Base-by-base conservation (phyloP, 2,888 invertebrate species). In the Melanostoma mellinum region DNA sequence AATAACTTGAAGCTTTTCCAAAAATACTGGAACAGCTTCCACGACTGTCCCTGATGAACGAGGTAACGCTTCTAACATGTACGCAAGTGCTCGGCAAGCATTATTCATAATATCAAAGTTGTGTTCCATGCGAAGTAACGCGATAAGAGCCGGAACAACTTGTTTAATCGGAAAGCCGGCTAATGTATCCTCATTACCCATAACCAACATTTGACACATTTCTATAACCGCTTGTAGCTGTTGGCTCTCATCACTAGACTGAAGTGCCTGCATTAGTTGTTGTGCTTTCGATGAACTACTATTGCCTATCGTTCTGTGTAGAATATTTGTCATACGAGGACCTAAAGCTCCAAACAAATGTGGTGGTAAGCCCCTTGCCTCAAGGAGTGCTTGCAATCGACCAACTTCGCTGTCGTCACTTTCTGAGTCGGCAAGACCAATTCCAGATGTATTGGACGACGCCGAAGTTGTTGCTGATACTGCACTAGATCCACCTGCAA, bases 71-170 rank as follows among this genome's bases (percentile, higher is more conserved):
- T 99, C 99, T 94, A 99, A 95, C 98, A 99, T 99, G 92, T 99
- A 99, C 0, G 99, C 99, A 46, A 99, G 93, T 0, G 99, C 99
- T 50, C 99, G 96, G 89, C 99, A 99, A 0, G 99, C 99, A 91
- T 99, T 98, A 90, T 99, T 98, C 99, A 99, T 99, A 94, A 99
- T 98, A 92, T 99, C 99, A 92, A 99, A 99, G 92, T 99, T 99
- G 90, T 99, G 98, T 89, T 99, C 99, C 93, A 98, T 98, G 65
- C 97, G 96, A 32, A 99, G 94, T 75, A 99, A 92, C 88, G 94
- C 95, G 85, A 98, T 97, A 44, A 99, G 94, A 4, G 98, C 98
- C 0, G 99, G 98, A 58, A 99, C 98, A 10, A 98, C 98, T 92
- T 98, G 98, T 88, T 99, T 97, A 44, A 99, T 97, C 0, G 99